Conservation (phyloP, 2,888 invertebrate species). For the Papilio elwesi region DNA sequence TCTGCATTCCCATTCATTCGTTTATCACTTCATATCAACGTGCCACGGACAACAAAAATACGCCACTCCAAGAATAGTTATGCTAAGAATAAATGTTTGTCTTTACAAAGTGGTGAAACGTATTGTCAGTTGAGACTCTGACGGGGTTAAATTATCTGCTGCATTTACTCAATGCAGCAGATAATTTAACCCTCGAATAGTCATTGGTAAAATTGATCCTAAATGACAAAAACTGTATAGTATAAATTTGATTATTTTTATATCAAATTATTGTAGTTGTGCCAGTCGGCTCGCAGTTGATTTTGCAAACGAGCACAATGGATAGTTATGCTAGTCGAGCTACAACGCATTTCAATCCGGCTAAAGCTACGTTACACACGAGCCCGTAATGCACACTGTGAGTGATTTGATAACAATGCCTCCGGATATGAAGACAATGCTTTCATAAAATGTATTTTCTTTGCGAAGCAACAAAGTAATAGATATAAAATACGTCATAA, state of each 20-base stretch:
- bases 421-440: constrained; percentile 10
- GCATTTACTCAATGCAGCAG: no score
- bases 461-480: neutral
- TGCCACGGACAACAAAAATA: no score
- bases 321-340: constrained; percentile 6
- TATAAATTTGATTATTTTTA: constrained; percentile 3
- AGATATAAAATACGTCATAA: neutral
- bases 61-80: no score
- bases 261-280: neutral
- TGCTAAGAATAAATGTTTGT: no score
- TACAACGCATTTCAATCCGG: constrained; percentile 9
- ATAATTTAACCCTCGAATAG: no score
- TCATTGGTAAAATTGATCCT: no score
- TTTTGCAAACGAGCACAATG: constrained; percentile 7
- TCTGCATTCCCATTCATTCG: no score
- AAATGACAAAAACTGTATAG: neutral
- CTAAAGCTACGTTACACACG: constrained; percentile 18
- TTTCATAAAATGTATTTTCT: neutral
- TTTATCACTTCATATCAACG: no score
- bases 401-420: constrained; percentile 27
- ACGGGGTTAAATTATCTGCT: no score
- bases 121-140: no score
- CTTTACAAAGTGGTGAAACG: no score
- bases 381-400: constrained; percentile 22
- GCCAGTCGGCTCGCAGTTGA: neutral